A percentile compares a stretch with the other conserved stretches of the same genome.
These are phyloP conservation scores for Noctua janthina DNA, from an alignment of 2,888 invertebrate genomes.

Conservation along the genomic window DNA sequence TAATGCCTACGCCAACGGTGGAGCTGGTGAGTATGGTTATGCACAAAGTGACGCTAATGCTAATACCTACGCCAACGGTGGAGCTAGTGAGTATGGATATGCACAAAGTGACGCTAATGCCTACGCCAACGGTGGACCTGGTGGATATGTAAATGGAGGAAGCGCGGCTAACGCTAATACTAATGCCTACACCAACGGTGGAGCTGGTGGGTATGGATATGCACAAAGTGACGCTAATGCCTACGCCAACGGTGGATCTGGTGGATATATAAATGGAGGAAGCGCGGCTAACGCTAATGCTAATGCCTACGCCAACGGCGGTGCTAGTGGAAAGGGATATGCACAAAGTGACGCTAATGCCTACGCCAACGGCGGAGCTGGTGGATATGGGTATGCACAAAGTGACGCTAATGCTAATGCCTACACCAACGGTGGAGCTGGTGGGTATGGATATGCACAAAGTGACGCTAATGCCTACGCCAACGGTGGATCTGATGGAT, in stretches of 20 bases:
- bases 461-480: neutral
- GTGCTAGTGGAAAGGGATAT: neutral
- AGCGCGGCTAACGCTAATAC: no score
- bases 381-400: fast-evolving
- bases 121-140: no score
- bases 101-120: no score
- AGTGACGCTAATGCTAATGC: neutral
- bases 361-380: neutral
- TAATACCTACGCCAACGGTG: neutral
- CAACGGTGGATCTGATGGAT: neutral
- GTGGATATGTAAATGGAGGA: no score
- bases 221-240: neutral
- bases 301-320: neutral
- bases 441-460: no score
- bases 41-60: neutral
- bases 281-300: neutral
- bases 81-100: neutral
- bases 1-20: neutral
- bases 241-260: neutral
- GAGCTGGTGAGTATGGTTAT: neutral
- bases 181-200: neutral
- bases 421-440: neutral
- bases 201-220: neutral
- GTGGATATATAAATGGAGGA: neutral
- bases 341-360: neutral